Evolutionary conservation across 1,140 invertebrate genomes (phyloP), one percentile per base, ranked within the genome.

Genomic region (Harlomillsia oculata): DNA sequence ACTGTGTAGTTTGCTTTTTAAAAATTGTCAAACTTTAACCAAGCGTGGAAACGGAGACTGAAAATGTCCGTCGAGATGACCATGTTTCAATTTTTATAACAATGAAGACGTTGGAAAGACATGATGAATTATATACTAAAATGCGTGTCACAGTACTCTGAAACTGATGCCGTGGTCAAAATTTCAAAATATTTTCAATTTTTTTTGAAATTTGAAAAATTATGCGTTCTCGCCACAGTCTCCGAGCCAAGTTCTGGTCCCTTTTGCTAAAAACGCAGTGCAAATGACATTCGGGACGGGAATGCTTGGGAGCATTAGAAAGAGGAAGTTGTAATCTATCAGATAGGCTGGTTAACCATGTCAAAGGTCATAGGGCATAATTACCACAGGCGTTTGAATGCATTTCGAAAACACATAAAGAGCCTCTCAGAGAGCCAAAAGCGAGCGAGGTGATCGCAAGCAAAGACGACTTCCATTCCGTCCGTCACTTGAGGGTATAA

Each of bases 171-270:
- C 4, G 13, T 50, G 6, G 14, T 14, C 14, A 5, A 5, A 1
- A 50, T 3, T 36, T 5, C 16, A n/a, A 20, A 36, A 50, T 20
- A 32, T 30, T 1, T 2, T 5, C 3, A 28, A 6, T 13, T 50
- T 21, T n/a, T 26, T 46, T 46, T 18, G 30, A 18, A 50, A 50
- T 40, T 52, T 52, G 25, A 23, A 52, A 52, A 18, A 39, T 39
- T 39, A 13, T 25, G 5, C 1, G 11, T 20, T 41, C 21, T 14
- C 40, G 21, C 40, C 8, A 9, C 8, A 41, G 9, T 41, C 21
- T 5, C 16, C 14, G 18, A 14, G 8, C 16, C 6, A 20, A 41
- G 9, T 41, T 41, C 9, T 8, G 8, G 8, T 6, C 13, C 13
- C 21, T 41, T 41, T 41, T 41, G 32, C 40, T 5, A 16, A 20